A percentile compares a stretch with the other conserved stretches of the same genome.
These are phyloP conservation scores for Ptilodon capucinus DNA, from an alignment of 2,888 invertebrate species.

Conservation along the genomic window DNA sequence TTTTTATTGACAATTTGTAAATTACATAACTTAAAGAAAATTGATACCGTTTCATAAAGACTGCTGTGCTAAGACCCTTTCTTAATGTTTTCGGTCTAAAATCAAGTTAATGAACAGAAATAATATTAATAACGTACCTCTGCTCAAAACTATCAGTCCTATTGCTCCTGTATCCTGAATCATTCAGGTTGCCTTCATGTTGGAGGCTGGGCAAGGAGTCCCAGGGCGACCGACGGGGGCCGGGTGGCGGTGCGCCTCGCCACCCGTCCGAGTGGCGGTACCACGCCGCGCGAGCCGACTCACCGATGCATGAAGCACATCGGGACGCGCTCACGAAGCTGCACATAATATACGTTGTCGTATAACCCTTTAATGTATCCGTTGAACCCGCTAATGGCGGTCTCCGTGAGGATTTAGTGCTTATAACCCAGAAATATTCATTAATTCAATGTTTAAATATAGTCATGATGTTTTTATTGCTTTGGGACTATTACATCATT, in stretches of 20 bases:
- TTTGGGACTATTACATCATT: no score
- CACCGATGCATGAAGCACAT: slow-evolving; percentile 94
- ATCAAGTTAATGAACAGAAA: neutral
- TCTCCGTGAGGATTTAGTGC: neutral
- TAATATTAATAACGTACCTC: slow-evolving; percentile 81
- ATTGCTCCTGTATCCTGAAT: slow-evolving; percentile 93
- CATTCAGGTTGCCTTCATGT: slow-evolving; percentile 93
- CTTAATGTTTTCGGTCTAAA: neutral
- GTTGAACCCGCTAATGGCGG: neutral
- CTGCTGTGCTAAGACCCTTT: no score
- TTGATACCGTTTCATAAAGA: no score
- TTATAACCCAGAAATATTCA: neutral
- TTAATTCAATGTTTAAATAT: neutral
- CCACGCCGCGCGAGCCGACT: slow-evolving; percentile 94
- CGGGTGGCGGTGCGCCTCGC: slow-evolving; percentile 83
- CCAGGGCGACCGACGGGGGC: slow-evolving; percentile 92
- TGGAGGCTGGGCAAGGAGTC: slow-evolving; percentile 93
- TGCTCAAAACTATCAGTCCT: slow-evolving; percentile 94
- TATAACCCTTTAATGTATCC: slow-evolving; percentile 13
- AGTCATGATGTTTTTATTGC: no score
- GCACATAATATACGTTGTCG: slow-evolving; percentile 28
- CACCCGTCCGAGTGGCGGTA: slow-evolving; percentile 95
- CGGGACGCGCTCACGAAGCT: slow-evolving; percentile 84
- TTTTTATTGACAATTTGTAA: no score
- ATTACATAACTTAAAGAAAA: no score